Evolutionary conservation across 1,140 invertebrate species (phyloP), one percentile per base, ranked within the genome.

Genomic region (Caerostris extrusa): DNA sequence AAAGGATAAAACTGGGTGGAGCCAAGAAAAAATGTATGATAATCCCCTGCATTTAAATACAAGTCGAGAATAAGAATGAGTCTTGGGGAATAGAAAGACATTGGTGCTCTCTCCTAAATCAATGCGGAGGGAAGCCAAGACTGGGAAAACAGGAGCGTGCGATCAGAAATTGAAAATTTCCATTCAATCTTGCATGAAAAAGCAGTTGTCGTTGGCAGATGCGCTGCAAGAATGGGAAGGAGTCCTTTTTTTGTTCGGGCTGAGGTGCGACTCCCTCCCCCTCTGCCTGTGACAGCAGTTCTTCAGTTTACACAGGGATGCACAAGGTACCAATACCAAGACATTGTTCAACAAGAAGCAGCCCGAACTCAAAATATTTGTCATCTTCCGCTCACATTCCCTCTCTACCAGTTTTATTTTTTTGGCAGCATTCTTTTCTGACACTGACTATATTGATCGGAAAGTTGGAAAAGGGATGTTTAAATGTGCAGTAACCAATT

Each of bases 191-290:
- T 61, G 5, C 34, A 61, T 64, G 85, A 61, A 87, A 87, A 87
- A 87, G 85, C 57, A 61, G 85, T 58, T 87, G 85, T 87, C 85
- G 85, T 87, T 58, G 58, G 34, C 85, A 87, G 85, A 87, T 87
- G 85, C 34, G 10, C 14, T 56, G 57, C 57, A 57, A 57, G 82
- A 85, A 85, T 85, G n/a, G 53, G 71, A 50, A 12, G 34, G 34
- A 34, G 34, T 34, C 61, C n/a, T 67, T 77, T 14, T 77, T 77
- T 77, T 7, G 34, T 12, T 77, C 71, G 19, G 14, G 53, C 53
- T 77, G 34, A 8, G 8, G 8, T 50, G 34, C 34, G 34, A 34
- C 34, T 50, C 50, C 14, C 34, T 50, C 50, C 19, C 69, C 69
- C 10, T 10, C 34, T 50, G 8, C 17, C 34, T 34, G 10, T 19